Evolutionary conservation across 2,113 vertebrate genomes (phyloP).

Genomic region (Lasiurus borealis): DNA sequence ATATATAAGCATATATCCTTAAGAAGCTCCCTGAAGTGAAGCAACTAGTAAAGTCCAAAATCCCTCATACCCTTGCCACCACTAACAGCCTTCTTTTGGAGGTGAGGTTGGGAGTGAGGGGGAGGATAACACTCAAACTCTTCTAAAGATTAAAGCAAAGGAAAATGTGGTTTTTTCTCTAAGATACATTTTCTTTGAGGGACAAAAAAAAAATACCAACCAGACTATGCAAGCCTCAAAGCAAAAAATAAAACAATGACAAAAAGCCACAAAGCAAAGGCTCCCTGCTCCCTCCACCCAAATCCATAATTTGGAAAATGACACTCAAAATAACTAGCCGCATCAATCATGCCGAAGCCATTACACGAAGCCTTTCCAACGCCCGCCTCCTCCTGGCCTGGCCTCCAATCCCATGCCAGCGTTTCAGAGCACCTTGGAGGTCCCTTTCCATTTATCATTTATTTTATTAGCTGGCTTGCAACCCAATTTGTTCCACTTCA

Average conservation of each 20-base stretch:
- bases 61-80: not conserved
- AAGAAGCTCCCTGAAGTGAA: not conserved
- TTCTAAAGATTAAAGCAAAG: slow-evolving; percentile 55
- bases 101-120: rapidly evolving
- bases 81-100: not conserved
- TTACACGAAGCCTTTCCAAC: not conserved
- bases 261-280: slow-evolving; percentile 4
- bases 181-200: slow-evolving; percentile 71
- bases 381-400: not conserved
- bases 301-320: slow-evolving; percentile 56
- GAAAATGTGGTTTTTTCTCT: not conserved
- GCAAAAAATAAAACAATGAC: not conserved
- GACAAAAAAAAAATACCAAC: slow-evolving; percentile 44
- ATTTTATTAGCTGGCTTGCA: slow-evolving; percentile 69
- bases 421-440: slow-evolving; percentile 19
- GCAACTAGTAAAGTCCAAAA: not conserved
- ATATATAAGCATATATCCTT: not conserved
- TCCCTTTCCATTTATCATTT: slow-evolving; percentile 72
- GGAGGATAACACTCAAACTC: not conserved
- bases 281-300: not conserved
- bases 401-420: not conserved
- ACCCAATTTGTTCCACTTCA: slow-evolving; percentile 72
- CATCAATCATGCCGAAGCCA: slow-evolving; percentile 50
- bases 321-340: slow-evolving; percentile 67
- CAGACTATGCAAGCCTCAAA: slow-evolving; percentile 17